Conservation (phyloP, 2,888 invertebrate genomes). For the Nephrocerus scutellatus region DNA sequence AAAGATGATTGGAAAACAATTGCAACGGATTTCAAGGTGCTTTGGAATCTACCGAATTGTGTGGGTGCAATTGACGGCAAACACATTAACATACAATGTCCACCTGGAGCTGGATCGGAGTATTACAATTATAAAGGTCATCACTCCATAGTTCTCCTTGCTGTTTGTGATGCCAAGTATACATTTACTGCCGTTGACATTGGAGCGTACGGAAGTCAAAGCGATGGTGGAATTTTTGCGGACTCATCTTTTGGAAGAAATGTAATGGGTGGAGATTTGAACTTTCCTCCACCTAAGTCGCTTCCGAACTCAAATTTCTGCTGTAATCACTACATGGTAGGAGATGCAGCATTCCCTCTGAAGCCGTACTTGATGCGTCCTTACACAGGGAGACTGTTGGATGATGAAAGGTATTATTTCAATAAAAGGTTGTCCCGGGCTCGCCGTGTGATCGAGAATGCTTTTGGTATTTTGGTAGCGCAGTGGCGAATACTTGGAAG, state of each 20-base stretch:
- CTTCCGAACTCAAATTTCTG: no score
- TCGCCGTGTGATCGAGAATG: no score
- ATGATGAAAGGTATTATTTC: no score
- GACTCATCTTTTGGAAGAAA: conserved; percentile 11
- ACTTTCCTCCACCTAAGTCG: no score
- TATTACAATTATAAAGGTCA: conserved; percentile 7
- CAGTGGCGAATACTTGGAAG: no score
- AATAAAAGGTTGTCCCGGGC: no score
- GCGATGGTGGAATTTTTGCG: conserved; percentile 13
- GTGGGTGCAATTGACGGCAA: conserved; percentile 11
- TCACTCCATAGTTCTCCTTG: conserved; percentile 5
- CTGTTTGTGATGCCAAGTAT: conserved; percentile 11
- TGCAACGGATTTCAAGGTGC: conserved; percentile 4
- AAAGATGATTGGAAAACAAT: conserved; percentile 8
- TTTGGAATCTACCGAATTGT: conserved; percentile 16
- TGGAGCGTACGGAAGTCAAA: conserved; percentile 8
- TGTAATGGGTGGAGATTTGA: no score
- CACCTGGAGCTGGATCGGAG: conserved; percentile 12
- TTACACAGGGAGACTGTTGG: no score
- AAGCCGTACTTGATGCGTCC: no score
- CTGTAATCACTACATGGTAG: no score
- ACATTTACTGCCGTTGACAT: conserved; percentile 8
- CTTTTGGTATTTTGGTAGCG: no score
- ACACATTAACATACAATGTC: conserved; percentile 11
- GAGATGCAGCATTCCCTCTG: no score